These are phyloP conservation scores for Grammomys dolichurus DNA, from an alignment of 2,113 vertebrate genomes.

Conservation along the genomic window DNA sequence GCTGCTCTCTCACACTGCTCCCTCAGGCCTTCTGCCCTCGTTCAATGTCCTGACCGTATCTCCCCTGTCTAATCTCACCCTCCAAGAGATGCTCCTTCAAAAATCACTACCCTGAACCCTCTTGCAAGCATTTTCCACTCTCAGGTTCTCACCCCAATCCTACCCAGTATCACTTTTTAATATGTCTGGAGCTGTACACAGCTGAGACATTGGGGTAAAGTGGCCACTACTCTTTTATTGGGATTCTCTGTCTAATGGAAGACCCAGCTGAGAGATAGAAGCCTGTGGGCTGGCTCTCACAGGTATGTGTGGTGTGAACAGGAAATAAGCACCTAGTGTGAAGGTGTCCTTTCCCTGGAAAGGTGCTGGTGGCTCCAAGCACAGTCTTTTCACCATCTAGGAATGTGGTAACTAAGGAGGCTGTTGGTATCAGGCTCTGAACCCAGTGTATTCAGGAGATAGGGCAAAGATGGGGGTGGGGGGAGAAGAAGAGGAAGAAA, in stretches of 20 bases:
- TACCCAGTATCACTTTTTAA: background rate
- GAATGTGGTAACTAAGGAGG: background rate
- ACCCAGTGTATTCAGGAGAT: no score
- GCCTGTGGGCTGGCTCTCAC: rapidly evolving
- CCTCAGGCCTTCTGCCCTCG: background rate
- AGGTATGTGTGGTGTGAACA: background rate
- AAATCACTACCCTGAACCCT: background rate
- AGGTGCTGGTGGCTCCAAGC: background rate
- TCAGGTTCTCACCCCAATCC: background rate
- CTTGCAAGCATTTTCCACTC: background rate
- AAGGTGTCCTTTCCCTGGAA: background rate
- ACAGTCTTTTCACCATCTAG: background rate
- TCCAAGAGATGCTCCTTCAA: background rate
- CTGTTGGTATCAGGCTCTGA: no score
- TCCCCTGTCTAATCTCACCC: background rate
- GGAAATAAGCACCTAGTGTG: background rate
- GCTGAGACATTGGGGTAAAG: background rate
- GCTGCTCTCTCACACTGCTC: background rate
- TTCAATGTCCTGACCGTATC: rapidly evolving
- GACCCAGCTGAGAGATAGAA: background rate
- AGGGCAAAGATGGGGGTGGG: no score
- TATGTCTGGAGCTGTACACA: background rate
- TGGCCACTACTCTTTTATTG: rapidly evolving
- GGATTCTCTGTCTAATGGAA: background rate
- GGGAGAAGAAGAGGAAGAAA: no score